Evolutionary conservation across 2,797 vertebrate species (phyloP), one percentile per base, ranked within the genome.

Genomic region (Zalophus californianus): DNA sequence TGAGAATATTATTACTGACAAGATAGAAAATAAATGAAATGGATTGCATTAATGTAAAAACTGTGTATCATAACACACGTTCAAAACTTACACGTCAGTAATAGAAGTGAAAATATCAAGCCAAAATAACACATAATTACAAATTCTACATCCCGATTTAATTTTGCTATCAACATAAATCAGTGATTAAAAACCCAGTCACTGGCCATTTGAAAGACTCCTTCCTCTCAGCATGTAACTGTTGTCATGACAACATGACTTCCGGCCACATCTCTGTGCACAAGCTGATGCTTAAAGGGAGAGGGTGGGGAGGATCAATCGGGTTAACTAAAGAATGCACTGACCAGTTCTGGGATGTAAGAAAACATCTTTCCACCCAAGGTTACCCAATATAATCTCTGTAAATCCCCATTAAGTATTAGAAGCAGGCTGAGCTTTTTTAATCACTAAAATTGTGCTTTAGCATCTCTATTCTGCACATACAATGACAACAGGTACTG

Each of bases 161-260:
- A 98, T 98, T 96, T 97, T 97, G 96, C 94, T 89, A 97, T 97
- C 7, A 86, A 58, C 97, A 97, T 80, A 97, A 97, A 98, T 98
- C 0, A 29, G 96, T 27, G 95, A 97, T 97, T 97, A 97, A 98
- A 96, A 96, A 98, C 86, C 94, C 94, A 97, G 97, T 97, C 98
- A 91, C 50, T 86, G 96, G 94, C 96, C 97, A 94, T 98, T 98
- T 98, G 97, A 98, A 98, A 98, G 90, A 98, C 95, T 98, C 98
- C 96, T 96, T 98, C 98, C 97, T 98, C 98, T 97, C 97, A 98
- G 98, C 62, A 97, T 89, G 98, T 97, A 98, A 85, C 84, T 95
- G 97, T 99, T 99, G 99, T 98, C 99, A 99, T 99, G 99, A 98
- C 98, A 99, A 99, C 99, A 92, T 96, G 98, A 98, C 96, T 97